Evolutionary conservation across 2,797 vertebrate species (phyloP).

Genomic region (Centroberyx gerrardi): DNA sequence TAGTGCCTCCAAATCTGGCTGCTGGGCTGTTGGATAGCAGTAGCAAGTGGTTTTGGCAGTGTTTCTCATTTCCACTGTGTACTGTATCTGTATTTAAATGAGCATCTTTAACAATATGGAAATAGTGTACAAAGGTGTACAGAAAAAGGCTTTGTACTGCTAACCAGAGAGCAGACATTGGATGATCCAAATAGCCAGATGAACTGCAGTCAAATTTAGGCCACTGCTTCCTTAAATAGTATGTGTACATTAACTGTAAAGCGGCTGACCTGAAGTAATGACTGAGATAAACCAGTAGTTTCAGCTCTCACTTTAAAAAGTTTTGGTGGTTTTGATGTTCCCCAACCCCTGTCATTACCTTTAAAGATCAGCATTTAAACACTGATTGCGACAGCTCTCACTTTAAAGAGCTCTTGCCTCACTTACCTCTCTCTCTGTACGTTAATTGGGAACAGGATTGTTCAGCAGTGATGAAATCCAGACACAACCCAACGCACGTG

Average conservation of each 20-base stretch:
- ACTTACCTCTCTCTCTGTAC: conserved; percentile 75
- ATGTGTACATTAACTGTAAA: conserved; percentile 46
- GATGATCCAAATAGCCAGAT: conserved; percentile 31
- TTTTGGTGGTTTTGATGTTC: conserved; percentile 68
- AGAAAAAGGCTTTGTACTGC: conserved; percentile 23
- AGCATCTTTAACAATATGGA: conserved; percentile 39
- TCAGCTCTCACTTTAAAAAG: conserved; percentile 33
- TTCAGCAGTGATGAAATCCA: conserved; percentile 83
- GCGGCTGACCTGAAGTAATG: conserved; percentile 36
- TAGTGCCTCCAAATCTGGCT: conserved; percentile 45
- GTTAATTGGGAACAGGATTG: conserved; percentile 79
- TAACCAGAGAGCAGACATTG: conserved; percentile 12
- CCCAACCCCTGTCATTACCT: conserved; percentile 69
- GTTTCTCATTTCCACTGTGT: conserved; percentile 47
- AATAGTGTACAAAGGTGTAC: conserved; percentile 28
- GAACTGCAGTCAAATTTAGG: conserved; percentile 28
- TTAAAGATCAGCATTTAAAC: conserved; percentile 75
- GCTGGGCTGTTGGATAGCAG: conserved; percentile 23
- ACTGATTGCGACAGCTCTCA: conserved; percentile 73
- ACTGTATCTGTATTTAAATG: conserved; percentile 56
- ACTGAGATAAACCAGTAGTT: conserved; percentile 67
- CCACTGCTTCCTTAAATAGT: conserved; percentile 12
- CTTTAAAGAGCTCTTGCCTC: conserved; percentile 82
- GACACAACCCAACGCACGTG: conserved; percentile 69
- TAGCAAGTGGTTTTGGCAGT: conserved; percentile 49